These are phyloP conservation scores for Noctua janthe DNA, from an alignment of 2,888 invertebrate species.

Conservation along the genomic window DNA sequence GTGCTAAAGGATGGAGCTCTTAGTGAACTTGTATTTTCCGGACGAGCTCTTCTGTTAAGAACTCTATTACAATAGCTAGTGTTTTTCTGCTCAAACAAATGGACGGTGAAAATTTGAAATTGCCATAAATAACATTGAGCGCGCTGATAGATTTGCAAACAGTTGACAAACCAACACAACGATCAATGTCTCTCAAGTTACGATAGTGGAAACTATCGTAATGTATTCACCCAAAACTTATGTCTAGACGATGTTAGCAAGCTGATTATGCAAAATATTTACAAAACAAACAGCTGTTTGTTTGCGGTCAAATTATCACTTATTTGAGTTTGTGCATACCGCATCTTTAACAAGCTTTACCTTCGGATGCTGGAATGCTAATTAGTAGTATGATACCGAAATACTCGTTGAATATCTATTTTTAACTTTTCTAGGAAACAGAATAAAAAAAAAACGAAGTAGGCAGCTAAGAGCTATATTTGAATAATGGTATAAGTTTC, in stretches of 20 bases:
- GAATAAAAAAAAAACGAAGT: not conserved
- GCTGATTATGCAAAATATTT: conserved; percentile 46
- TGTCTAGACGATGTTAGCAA: conserved; percentile 42
- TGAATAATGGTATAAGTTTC: not conserved
- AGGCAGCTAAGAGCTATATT: not conserved
- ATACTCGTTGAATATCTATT: conserved; percentile 10
- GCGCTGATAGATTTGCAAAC: too few species aligned
- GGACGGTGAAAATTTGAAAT: too few species aligned
- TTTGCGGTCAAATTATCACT: conserved; percentile 40
- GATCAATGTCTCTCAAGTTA: not conserved
- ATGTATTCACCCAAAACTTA: conserved; percentile 11
- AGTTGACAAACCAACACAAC: too few species aligned
- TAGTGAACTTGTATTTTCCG: too few species aligned
- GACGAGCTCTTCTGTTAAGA: too few species aligned
- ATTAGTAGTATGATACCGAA: conserved; percentile 22
- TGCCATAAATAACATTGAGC: too few species aligned
- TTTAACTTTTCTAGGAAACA: not conserved
- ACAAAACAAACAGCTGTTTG: conserved; percentile 27
- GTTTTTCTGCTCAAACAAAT: too few species aligned
- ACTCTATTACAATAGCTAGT: too few species aligned
- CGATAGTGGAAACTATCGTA: not conserved
- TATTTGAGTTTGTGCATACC: conserved; percentile 42
- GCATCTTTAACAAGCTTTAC: conserved; percentile 24
- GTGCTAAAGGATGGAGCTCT: too few species aligned
- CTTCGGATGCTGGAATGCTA: conserved; percentile 28